phyloP scores from a whole-genome alignment of 2,888 invertebrate species.

The Dioctria rufipes region DNA sequence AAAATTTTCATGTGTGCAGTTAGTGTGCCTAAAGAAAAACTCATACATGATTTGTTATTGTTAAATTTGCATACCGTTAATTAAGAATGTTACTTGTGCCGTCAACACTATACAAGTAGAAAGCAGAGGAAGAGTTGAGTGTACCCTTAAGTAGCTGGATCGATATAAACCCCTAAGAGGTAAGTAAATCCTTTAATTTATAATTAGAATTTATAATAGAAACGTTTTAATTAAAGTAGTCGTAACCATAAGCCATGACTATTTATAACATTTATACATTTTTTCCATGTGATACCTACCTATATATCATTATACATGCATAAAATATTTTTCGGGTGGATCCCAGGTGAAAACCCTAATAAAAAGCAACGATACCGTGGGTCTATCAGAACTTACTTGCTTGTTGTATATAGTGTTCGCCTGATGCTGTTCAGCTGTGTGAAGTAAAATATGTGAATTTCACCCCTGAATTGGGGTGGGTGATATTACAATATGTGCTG shows the following conservation, averaged over 20 bases:
- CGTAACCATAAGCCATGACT: too few relatives aligned
- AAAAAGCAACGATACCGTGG: slow-evolving; percentile 13
- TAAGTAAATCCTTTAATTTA: background rate
- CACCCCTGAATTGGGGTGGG: too few relatives aligned
- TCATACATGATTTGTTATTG: slow-evolving; percentile 13
- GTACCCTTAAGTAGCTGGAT: background rate
- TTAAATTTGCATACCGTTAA: slow-evolving; percentile 39
- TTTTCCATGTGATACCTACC: too few relatives aligned
- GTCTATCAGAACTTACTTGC: too few relatives aligned
- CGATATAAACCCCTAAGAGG: background rate
- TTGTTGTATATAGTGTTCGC: too few relatives aligned
- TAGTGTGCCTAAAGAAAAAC: slow-evolving; percentile 6
- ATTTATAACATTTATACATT: too few relatives aligned
- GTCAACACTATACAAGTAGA: background rate
- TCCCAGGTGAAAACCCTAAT: slow-evolving; percentile 38
- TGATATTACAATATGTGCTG: too few relatives aligned
- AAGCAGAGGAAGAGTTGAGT: background rate
- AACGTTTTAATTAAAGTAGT: slow-evolving; percentile 3
- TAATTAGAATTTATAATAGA: slow-evolving; percentile 1
- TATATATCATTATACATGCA: too few relatives aligned
- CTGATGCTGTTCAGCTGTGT: too few relatives aligned
- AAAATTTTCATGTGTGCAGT: background rate
- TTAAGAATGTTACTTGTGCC: slow-evolving; percentile 17
- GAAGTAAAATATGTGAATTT: too few relatives aligned
- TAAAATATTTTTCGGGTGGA: background rate